Evolutionary conservation across 2,797 vertebrate species (phyloP).

Genomic region (Catostomus latipinnis): DNA sequence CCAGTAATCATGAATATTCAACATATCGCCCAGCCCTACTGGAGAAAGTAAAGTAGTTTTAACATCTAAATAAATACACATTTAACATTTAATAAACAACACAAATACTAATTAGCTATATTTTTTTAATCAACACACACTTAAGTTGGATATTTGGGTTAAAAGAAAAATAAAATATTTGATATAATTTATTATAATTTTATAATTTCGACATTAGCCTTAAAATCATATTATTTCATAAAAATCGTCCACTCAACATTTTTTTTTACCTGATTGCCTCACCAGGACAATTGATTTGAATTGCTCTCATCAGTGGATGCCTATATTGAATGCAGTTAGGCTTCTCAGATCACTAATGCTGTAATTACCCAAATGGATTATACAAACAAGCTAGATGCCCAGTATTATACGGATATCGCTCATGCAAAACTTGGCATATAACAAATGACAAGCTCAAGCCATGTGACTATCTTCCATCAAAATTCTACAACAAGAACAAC

Average conservation of each 20-base stretch:
- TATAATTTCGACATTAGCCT: too few species aligned
- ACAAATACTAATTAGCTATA: too few species aligned
- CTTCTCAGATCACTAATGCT: slow-evolving; percentile 27
- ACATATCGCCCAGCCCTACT: too few species aligned
- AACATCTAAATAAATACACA: too few species aligned
- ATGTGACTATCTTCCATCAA: slow-evolving; percentile 17
- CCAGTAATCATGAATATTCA: too few species aligned
- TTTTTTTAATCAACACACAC: too few species aligned
- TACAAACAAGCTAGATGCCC: slow-evolving; percentile 19
- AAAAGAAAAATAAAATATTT: too few species aligned
- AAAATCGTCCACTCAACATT: neutral
- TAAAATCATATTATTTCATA: neutral
- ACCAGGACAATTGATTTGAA: slow-evolving; percentile 35
- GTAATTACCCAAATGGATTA: slow-evolving; percentile 46
- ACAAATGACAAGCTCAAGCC: slow-evolving; percentile 19
- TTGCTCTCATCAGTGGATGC: slow-evolving; percentile 6
- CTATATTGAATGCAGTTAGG: slow-evolving; percentile 36
- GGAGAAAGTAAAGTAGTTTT: too few species aligned
- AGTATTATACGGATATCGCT: slow-evolving; percentile 27
- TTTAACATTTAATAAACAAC: too few species aligned
- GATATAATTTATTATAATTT: too few species aligned
- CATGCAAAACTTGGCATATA: neutral
- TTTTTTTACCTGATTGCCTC: slow-evolving; percentile 20
- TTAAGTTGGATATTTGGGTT: too few species aligned
- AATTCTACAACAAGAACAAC: neutral